Percentiles rank a stretch among this genome's conserved stretches.
Conservation (phyloP, 2,797 vertebrate genomes). For the Poecile montanus region DNA sequence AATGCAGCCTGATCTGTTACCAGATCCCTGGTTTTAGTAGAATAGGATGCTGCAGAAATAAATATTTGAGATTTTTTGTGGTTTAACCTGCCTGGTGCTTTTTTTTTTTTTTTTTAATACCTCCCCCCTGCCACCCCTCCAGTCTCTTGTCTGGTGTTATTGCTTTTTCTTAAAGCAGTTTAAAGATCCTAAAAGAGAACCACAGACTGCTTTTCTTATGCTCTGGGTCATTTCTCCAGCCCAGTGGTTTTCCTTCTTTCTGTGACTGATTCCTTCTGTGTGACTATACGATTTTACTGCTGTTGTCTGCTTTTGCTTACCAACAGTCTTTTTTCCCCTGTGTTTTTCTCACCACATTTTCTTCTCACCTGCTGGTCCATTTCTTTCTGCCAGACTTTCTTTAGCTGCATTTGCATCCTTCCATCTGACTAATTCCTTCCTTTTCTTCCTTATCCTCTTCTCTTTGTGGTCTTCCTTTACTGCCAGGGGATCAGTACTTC, state of each 20-base stretch:
- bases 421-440: neutral
- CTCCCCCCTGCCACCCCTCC: rapidly evolving
- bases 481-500: neutral
- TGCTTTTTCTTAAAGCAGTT: neutral
- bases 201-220: rapidly evolving
- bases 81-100: neutral
- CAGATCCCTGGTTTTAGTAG: neutral
- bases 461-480: neutral
- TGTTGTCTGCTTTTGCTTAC: neutral
- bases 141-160: neutral
- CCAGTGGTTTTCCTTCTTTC: neutral
- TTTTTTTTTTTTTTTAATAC: neutral
- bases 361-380: neutral
- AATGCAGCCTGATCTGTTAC: neutral
- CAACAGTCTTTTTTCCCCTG: neutral
- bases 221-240: neutral
- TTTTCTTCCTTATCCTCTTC: neutral
- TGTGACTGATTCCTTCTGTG: neutral
- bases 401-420: neutral
- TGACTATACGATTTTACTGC: neutral
- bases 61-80: neutral
- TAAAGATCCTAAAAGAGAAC: neutral
- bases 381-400: neutral
- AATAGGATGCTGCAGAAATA: neutral
- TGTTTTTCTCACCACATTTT: neutral